Evolutionary conservation across 2,797 vertebrate genomes (phyloP), one percentile per base, ranked within the genome.

Genomic region (Diglossa cyanea): DNA sequence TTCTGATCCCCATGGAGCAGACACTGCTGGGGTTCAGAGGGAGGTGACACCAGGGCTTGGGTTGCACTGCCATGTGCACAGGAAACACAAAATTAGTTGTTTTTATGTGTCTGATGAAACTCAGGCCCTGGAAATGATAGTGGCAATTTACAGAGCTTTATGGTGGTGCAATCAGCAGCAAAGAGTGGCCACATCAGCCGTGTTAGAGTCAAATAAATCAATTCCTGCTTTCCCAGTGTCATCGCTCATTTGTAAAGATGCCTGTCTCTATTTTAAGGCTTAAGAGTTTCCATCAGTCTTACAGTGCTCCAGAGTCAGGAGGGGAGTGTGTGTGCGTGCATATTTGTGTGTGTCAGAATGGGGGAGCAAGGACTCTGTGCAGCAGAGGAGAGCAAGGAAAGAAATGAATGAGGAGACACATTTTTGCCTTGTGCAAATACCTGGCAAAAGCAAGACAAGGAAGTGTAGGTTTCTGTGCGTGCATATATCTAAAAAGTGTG

Each of bases 41-140:
- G 23, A 71, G 48, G 25, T 7, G 11, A 10, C 37, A 40, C 31
- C 54, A 45, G 71, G 28, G 9, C 67, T 71, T 78, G 62, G 37
- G 4, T 42, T 62, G 50, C 7, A 0, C 45, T 25, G 51, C 42
- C 33, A 9, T 0, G 4, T 31, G 30, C 70, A 28, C 39, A 62
- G 48, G 15, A 86, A 62, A 19, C 21, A 47, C 68, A 55, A 3
- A 86, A 37, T n/a, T 1, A 5, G 17, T 73, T 66, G 30, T 16
- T 45, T 24, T 4, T 81, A 35, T 37, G 30, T 62, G 55, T 33
- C 47, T 77, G 74, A 26, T 17, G 24, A 20, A 54, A 47, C 55
- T 86, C 68, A 24, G 77, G 28, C 44, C 10, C 65, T 65, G 33
- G 47, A 30, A 45, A 18, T 7, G 39, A n/a, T 6, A 18, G 75